A percentile compares a stretch with the other conserved stretches of the same genome.
Evolutionary conservation across 2,797 vertebrate species (phyloP).

Genomic region (Limosa lapponica): DNA sequence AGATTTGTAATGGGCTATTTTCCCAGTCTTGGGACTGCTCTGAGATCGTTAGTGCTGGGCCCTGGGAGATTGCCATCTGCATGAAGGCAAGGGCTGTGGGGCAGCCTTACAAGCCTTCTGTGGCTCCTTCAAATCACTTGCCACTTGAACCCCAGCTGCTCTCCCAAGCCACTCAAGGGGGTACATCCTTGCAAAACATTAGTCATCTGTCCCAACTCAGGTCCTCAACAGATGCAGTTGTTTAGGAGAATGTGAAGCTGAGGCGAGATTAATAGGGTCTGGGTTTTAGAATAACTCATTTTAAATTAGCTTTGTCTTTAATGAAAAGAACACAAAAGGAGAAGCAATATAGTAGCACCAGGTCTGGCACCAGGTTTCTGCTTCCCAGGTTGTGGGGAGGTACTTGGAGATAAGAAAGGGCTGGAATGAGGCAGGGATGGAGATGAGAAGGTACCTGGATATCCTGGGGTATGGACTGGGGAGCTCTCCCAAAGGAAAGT

Average conservation of each 20-base stretch:
- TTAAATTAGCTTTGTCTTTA: neutral
- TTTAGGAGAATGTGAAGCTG: neutral
- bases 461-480: neutral
- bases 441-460: neutral
- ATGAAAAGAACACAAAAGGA: neutral
- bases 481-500: neutral
- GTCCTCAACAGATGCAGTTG: neutral
- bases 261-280: neutral
- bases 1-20: neutral
- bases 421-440: neutral
- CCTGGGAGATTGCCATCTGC: neutral
- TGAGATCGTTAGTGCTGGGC: neutral
- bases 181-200: neutral
- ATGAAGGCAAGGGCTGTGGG: neutral
- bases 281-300: neutral
- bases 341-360: neutral
- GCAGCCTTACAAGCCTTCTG: neutral
- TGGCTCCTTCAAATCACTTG: neutral
- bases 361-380: neutral
- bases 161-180: neutral
- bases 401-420: neutral
- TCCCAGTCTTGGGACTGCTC: neutral
- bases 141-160: neutral
- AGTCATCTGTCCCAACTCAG: neutral
- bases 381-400: neutral